Evolutionary conservation across 2,797 vertebrate genomes (phyloP).

Genomic region (Propithecus deckenii): DNA sequence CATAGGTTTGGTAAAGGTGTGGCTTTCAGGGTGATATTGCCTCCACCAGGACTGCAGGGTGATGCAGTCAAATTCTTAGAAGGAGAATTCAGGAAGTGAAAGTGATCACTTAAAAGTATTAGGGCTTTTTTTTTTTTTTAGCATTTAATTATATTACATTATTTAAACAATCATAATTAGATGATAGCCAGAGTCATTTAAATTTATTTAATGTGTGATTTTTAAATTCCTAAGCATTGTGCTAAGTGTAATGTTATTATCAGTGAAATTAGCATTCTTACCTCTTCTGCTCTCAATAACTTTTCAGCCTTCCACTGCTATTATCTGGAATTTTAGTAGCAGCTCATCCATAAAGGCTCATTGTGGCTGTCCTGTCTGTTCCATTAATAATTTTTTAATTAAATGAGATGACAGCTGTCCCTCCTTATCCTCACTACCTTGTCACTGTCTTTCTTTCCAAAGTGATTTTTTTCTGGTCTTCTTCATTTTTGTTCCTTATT

Average conservation of each 20-base stretch:
- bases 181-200: conserved; percentile 66
- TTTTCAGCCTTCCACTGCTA: conserved; percentile 55
- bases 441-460: conserved; percentile 58
- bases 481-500: conserved; percentile 11
- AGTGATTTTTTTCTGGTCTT: conserved; percentile 52
- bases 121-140: neutral
- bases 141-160: conserved; percentile 62
- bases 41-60: neutral
- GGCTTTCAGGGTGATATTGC: neutral
- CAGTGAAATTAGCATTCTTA: conserved; percentile 69
- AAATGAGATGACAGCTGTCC: conserved; percentile 58
- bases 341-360: conserved; percentile 43
- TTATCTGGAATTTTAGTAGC: conserved; percentile 58
- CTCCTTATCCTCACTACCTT: conserved; percentile 51
- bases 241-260: conserved; percentile 68
- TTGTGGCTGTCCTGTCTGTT: conserved; percentile 44
- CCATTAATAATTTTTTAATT: conserved; percentile 72
- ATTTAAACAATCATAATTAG: conserved; percentile 74
- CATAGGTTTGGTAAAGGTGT: neutral
- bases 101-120: conserved; percentile 52
- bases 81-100: neutral
- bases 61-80: neutral
- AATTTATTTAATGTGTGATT: conserved; percentile 71
- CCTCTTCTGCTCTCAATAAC: conserved; percentile 58
- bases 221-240: conserved; percentile 65